Evolutionary conservation across 2,797 vertebrate species (phyloP).

Genomic region (Brachyrhaphis roseni): DNA sequence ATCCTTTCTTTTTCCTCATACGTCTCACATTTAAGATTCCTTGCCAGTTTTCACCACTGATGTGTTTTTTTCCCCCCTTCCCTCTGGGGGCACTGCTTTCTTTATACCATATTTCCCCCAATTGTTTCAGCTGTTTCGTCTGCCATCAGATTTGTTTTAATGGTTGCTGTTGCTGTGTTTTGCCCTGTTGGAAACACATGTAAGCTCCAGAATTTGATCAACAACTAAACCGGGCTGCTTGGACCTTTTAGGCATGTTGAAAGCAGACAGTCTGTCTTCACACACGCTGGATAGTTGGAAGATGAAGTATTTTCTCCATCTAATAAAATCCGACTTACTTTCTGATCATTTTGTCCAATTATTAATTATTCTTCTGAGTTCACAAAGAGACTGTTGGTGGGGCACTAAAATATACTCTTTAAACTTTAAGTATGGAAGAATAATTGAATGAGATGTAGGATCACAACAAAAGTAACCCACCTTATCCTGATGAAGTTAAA

Average conservation of each 20-base stretch:
- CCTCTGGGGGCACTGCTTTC: not conserved
- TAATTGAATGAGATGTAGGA: not conserved
- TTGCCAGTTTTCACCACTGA: not conserved
- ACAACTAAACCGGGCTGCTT: not conserved
- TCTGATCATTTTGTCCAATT: not conserved
- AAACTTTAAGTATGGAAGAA: not conserved
- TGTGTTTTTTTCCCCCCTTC: not conserved
- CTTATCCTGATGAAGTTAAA: not conserved
- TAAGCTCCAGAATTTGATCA: not conserved
- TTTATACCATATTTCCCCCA: not conserved
- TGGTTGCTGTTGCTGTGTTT: not conserved
- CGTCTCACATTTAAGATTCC: slow-evolving; percentile 11
- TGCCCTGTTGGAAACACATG: not conserved
- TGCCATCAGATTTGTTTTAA: not conserved
- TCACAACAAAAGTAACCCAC: not conserved
- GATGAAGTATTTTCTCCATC: not conserved
- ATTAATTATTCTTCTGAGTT: not conserved
- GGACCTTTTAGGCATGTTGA: not conserved
- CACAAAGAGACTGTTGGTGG: not conserved
- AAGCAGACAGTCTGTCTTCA: not conserved
- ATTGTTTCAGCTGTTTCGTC: not conserved
- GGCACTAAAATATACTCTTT: not conserved
- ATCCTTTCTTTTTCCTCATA: not conserved
- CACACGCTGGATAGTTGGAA: not conserved
- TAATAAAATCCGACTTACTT: not conserved